Evolutionary conservation across 2,113 vertebrate genomes (phyloP), one percentile per base, ranked within the genome.

Genomic region (Noturus placidus): DNA sequence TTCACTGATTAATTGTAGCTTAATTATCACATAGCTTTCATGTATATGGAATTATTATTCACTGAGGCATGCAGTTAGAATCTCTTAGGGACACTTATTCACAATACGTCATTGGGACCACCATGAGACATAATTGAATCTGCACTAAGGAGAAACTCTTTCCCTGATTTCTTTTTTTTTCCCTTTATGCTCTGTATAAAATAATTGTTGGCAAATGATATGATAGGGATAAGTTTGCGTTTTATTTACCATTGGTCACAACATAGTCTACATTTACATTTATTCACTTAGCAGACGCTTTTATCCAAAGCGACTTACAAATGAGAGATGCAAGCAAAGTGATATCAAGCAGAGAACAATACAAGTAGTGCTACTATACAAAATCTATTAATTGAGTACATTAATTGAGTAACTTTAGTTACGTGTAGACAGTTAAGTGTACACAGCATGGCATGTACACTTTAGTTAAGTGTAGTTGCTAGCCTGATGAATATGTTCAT

Each of bases 371-470:
- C n/a, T n/a, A n/a, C n/a, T n/a, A n/a, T n/a, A n/a, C n/a, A n/a
- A n/a, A n/a, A n/a, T n/a, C n/a, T n/a, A n/a, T n/a, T n/a, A n/a
- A n/a, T n/a, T n/a, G n/a, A n/a, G n/a, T n/a, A n/a, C n/a, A n/a
- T n/a, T n/a, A n/a, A n/a, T n/a, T n/a, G n/a, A n/a, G n/a, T n/a
- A n/a, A n/a, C n/a, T n/a, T n/a, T n/a, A n/a, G n/a, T n/a, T n/a
- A n/a, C n/a, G n/a, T n/a, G n/a, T n/a, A n/a, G n/a, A n/a, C n/a
- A n/a, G n/a, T n/a, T n/a, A n/a, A n/a, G n/a, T n/a, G n/a, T n/a
- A n/a, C n/a, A 87, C 63, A 76, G 86, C 86, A 87, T 83, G 86
- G 86, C 86, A 83, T 82, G 10, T 74, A 70, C 67, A 82, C 30
- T 50, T 19, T 82, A 83, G 67, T 76, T 72, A 74, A 52, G 19